Evolutionary conservation across 2,888 invertebrate genomes (phyloP).

Genomic region (Melinaea menophilus): DNA sequence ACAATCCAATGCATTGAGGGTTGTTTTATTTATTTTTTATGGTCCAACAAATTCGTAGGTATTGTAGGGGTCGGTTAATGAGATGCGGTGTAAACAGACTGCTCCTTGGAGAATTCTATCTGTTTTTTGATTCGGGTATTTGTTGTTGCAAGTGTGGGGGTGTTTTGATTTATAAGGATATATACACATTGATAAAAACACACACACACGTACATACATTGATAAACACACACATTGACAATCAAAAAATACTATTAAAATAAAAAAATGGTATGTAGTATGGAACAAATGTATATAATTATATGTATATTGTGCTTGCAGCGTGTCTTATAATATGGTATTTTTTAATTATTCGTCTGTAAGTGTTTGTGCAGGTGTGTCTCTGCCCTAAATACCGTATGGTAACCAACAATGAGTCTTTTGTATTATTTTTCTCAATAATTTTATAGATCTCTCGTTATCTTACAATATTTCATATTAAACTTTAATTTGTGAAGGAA

Average conservation of each 20-base stretch:
- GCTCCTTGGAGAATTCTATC: constrained; percentile 53
- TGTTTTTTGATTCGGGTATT: constrained; percentile 42
- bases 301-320: constrained; percentile 2
- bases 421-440: constrained; percentile 2
- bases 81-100: constrained; percentile 66
- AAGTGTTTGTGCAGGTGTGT: constrained; percentile 61
- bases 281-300: too few species aligned
- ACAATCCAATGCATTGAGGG: constrained; percentile 43
- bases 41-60: constrained; percentile 53
- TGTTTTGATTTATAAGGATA: constrained; percentile 23
- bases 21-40: constrained; percentile 63
- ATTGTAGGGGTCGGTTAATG: constrained; percentile 54
- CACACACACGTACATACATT: not conserved
- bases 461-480: too few species aligned
- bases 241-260: too few species aligned
- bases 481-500: too few species aligned
- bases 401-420: constrained; percentile 28
- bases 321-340: constrained; percentile 33
- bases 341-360: constrained; percentile 53
- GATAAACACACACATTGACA: too few species aligned
- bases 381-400: constrained; percentile 54
- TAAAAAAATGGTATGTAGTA: too few species aligned
- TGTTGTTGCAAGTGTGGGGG: constrained; percentile 26
- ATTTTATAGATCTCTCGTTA: not conserved
- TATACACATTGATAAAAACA: not conserved